Conservation (phyloP, 2,797 vertebrate genomes). For the Taenioides sp. region DNA sequence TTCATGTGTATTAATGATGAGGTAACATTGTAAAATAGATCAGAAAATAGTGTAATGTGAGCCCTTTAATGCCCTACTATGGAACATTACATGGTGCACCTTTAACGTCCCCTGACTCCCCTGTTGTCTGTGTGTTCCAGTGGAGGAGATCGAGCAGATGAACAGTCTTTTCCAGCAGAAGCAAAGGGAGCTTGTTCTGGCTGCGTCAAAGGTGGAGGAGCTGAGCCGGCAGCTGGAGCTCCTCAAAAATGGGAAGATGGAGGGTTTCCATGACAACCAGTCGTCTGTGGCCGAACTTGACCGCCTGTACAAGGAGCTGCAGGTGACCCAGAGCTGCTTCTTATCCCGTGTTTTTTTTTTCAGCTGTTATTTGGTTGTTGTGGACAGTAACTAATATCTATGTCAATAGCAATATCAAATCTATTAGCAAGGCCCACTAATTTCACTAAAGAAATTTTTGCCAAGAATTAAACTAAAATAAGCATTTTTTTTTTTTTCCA, state of each 20-base stretch:
- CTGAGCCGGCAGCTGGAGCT: constrained; percentile 92
- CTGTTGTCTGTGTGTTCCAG: constrained; percentile 59
- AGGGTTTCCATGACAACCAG: constrained; percentile 84
- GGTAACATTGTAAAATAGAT: too few species aligned
- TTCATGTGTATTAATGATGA: too few species aligned
- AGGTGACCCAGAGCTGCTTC: constrained; percentile 77
- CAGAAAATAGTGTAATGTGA: too few species aligned
- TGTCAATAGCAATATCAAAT: background rate
- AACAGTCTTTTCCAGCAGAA: constrained; percentile 97
- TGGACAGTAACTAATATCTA: background rate
- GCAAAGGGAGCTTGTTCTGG: constrained; percentile 91
- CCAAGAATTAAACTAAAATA: too few species aligned
- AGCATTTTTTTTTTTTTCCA: too few species aligned
- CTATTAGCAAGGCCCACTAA: background rate
- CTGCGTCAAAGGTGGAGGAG: constrained; percentile 93
- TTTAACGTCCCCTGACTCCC: background rate
- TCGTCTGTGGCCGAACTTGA: constrained; percentile 87
- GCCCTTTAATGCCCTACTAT: too few species aligned
- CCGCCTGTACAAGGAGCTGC: constrained; percentile 94
- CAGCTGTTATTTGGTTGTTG: background rate
- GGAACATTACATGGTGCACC: too few species aligned
- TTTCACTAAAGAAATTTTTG: too few species aligned
- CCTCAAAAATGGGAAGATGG: constrained; percentile 89
- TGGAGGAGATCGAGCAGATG: constrained; percentile 99
- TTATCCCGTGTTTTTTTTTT: background rate